Conservation (phyloP, 92 coral and sea anemone genomes). For the Meandrina meandrites region DNA sequence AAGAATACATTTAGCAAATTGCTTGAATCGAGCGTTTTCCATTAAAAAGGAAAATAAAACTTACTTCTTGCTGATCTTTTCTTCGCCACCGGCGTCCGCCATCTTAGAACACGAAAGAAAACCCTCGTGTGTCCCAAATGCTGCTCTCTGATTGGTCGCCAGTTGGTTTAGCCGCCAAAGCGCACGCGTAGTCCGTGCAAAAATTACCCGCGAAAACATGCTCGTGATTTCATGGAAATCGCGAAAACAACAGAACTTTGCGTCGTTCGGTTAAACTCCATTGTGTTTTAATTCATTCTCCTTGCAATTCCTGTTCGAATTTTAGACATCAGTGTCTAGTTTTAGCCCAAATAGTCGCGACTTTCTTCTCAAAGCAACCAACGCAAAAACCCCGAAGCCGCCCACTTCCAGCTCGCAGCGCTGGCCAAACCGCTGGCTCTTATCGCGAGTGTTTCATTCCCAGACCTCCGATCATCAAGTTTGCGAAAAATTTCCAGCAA, state of each 20-base stretch:
- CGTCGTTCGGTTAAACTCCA: neutral
- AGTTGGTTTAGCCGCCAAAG: constrained; percentile 55
- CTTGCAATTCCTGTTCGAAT: neutral
- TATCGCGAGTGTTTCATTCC: neutral
- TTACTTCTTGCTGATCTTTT: constrained; percentile 91
- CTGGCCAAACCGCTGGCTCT: neutral
- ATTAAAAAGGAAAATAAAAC: constrained; percentile 13
- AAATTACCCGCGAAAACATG: constrained; percentile 65
- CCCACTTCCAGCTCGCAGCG: neutral
- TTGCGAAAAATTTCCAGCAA: neutral
- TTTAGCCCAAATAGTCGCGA: too few relatives aligned
- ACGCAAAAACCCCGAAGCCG: too few relatives aligned
- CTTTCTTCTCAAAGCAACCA: neutral
- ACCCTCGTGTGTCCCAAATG: constrained; percentile 58
- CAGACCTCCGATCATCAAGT: neutral
- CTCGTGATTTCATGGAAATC: constrained; percentile 14
- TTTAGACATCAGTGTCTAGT: neutral
- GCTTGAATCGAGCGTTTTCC: neutral
- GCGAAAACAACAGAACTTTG: neutral
- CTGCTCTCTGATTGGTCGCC: constrained; percentile 66
- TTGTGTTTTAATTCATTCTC: neutral
- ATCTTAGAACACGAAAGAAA: constrained; percentile 60
- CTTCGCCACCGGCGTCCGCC: constrained; percentile 94
- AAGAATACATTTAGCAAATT: neutral
- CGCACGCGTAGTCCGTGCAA: constrained; percentile 69